Percentiles rank a stretch among this genome's conserved stretches.
Evolutionary conservation across 2,113 vertebrate genomes (phyloP).

Genomic region (Dicaeum eximium): DNA sequence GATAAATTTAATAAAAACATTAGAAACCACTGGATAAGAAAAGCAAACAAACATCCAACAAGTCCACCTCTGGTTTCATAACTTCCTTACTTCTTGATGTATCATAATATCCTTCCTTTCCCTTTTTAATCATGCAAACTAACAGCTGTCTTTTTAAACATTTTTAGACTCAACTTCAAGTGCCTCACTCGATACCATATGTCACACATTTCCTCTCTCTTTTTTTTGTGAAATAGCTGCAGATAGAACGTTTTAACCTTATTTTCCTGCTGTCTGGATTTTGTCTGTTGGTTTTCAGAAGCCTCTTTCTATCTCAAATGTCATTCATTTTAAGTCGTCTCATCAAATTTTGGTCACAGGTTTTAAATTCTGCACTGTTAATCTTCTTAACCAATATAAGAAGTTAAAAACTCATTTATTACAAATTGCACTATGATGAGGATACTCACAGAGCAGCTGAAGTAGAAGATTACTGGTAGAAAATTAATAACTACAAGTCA

Average conservation of each 20-base stretch:
- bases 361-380: background rate
- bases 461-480: background rate
- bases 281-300: conserved; percentile 19
- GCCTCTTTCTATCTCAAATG: background rate
- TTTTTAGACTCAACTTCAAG: conserved; percentile 39
- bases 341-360: background rate
- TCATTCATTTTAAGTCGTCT: background rate
- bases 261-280: conserved; percentile 50
- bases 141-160: conserved; percentile 45
- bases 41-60: conserved; percentile 53
- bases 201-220: conserved; percentile 46
- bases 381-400: conserved; percentile 2
- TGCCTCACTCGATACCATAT: conserved; percentile 36
- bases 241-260: conserved; percentile 15
- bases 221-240: conserved; percentile 6
- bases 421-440: background rate
- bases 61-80: conserved; percentile 31
- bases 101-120: conserved; percentile 38
- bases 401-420: background rate
- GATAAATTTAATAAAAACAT: conserved; percentile 63
- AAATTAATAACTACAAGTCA: background rate
- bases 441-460: background rate
- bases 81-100: conserved; percentile 29
- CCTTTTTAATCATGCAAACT: conserved; percentile 19
- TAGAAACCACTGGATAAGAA: conserved; percentile 41